These are phyloP conservation scores for Argyresthia goedartella DNA, from an alignment of 2,888 invertebrate genomes.

Conservation along the genomic window DNA sequence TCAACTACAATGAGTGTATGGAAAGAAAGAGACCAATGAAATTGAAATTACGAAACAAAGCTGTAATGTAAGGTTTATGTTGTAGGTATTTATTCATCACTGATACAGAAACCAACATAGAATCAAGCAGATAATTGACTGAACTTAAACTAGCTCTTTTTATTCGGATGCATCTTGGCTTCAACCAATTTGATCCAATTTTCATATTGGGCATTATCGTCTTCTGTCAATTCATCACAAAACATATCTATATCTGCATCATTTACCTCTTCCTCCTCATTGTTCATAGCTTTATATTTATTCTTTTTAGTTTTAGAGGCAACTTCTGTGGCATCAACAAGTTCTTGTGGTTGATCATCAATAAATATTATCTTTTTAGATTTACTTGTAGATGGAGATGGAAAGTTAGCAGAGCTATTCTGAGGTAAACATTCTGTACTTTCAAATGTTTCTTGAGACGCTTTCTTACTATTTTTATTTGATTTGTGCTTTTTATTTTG, in stretches of 20 bases:
- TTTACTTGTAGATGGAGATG: conserved; percentile 10
- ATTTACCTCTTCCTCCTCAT: conserved; percentile 38
- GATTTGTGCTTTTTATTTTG: neutral
- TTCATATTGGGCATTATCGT: conserved; percentile 52
- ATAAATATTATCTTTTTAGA: conserved; percentile 14
- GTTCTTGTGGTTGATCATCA: conserved; percentile 14
- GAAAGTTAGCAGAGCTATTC: too few species aligned
- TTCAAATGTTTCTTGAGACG: neutral
- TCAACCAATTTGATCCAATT: conserved; percentile 56
- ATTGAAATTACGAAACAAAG: too few species aligned
- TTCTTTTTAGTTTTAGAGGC: conserved; percentile 11
- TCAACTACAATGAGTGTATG: too few species aligned
- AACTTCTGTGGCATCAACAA: conserved; percentile 3
- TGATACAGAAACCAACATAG: too few species aligned
- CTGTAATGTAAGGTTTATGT: too few species aligned
- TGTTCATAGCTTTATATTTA: conserved; percentile 18
- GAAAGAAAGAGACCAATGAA: too few species aligned
- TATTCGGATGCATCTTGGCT: conserved; percentile 38
- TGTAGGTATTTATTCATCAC: too few species aligned
- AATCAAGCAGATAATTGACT: too few species aligned
- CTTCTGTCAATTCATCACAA: conserved; percentile 49
- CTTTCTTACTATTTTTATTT: neutral
- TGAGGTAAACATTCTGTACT: too few species aligned
- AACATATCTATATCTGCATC: conserved; percentile 60
- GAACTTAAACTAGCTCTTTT: conserved; percentile 19